These are phyloP conservation scores for Dendrocincla fuliginosa DNA, from an alignment of 2,797 vertebrate species.

Conservation along the genomic window DNA sequence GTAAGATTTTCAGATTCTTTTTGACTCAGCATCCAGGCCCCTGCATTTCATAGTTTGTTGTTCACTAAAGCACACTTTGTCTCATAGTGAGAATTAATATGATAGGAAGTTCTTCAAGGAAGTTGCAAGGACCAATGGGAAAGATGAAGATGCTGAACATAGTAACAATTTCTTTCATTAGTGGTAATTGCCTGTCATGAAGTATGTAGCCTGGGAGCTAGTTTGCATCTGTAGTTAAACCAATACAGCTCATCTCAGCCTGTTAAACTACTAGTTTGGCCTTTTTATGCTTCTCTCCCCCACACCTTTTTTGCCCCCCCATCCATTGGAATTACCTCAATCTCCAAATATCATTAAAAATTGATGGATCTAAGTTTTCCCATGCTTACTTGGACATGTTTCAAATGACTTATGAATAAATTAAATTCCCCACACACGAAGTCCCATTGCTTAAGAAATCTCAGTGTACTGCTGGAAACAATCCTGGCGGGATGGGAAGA, in stretches of 20 bases:
- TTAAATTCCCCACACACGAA: constrained; percentile 19
- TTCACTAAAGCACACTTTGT: not conserved
- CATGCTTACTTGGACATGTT: not conserved
- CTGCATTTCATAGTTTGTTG: not conserved
- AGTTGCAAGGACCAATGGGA: not conserved
- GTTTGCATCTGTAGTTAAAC: not conserved
- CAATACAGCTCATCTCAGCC: not conserved
- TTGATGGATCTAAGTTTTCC: not conserved
- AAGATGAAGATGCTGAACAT: not conserved
- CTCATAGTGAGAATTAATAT: not conserved
- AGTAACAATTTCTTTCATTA: not conserved
- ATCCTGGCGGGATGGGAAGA: constrained; percentile 24
- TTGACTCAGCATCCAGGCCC: not conserved
- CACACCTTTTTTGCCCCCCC: not conserved
- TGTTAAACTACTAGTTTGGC: not conserved
- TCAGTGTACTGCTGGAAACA: constrained; percentile 28
- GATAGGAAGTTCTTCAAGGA: not conserved
- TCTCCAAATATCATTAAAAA: not conserved
- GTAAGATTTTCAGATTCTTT: not conserved
- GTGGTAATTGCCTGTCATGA: not conserved
- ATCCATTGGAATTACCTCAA: not conserved
- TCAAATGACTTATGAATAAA: constrained; percentile 22
- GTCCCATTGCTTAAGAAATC: constrained; percentile 31
- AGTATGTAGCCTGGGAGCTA: not conserved
- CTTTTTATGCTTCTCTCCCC: not conserved